Evolutionary conservation across 2,113 vertebrate genomes (phyloP).

Genomic region (Aldabrachelys gigantea): DNA sequence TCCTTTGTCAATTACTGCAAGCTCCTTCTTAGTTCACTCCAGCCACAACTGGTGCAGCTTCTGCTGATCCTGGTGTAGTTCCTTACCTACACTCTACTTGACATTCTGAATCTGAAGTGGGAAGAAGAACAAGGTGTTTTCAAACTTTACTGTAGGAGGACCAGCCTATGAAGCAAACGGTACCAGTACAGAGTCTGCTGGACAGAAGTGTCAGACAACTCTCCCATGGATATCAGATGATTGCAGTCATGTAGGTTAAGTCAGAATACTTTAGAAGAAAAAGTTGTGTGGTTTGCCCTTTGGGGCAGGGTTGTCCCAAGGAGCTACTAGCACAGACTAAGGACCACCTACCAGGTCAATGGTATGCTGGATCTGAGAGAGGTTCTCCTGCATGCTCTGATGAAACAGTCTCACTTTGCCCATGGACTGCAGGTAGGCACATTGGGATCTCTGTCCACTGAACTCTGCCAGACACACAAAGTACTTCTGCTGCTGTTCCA

Average conservation of each 20-base stretch:
- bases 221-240: background rate
- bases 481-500: conserved; percentile 75
- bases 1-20: background rate
- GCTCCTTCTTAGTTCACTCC: conserved; percentile 81
- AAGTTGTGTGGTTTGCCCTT: background rate
- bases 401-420: conserved; percentile 75
- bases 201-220: background rate
- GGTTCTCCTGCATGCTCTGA: conserved; percentile 72
- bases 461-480: conserved; percentile 86
- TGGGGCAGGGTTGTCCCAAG: background rate
- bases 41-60: conserved; percentile 85
- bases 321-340: too few species aligned
- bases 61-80: conserved; percentile 80
- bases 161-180: background rate
- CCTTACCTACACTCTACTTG: conserved; percentile 80
- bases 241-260: background rate
- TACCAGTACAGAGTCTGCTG: background rate
- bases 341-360: conserved; percentile 84
- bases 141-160: background rate
- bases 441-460: too few species aligned
- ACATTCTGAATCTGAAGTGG: conserved; percentile 56
- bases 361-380: conserved; percentile 82
- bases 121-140: background rate
- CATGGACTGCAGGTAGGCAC: conserved; percentile 81
- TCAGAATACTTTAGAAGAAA: background rate